Evolutionary conservation across 2,797 vertebrate species (phyloP), one percentile per base, ranked within the genome.

Genomic region (Phrynocephalus guinanensis): DNA sequence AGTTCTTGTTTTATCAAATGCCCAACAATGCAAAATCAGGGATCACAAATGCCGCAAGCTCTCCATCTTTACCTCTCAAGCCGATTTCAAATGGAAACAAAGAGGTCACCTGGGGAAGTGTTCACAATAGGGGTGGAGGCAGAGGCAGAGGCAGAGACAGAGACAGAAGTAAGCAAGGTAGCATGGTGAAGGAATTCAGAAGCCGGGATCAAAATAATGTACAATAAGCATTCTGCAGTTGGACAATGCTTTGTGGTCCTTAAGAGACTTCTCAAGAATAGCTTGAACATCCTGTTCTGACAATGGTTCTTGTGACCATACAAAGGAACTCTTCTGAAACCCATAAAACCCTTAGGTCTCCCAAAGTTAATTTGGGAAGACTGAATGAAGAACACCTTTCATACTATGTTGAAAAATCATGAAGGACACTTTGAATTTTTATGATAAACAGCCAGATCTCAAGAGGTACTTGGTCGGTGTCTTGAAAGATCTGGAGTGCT

Each of bases 401-500:
- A 75, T 44, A 24, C 75, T 2, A 60, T 76, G 77, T 84, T 85
- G 44, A 90, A 87, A 82, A 84, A 79, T 26, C 63, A 4, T 0
- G 66, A 48, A 33, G 33, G 24, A 28, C 24, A 1, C 56, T 44
- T 80, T 88, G 82, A 83, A 30, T 86, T 86, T 71, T 81, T 79
- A 68, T 79, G 60, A 50, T 71, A 22, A 88, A 87, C 83, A 91
- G 90, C 87, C 87, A 88, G 86, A 79, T 38, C 88, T 94, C 88
- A 72, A 92, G 91, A 85, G 91, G 76, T 72, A 56, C 33, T 76
- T 82, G 92, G 13, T 78, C 83, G 92, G 13, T 79, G 81, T 68
- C 76, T 78, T 85, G 52, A 71, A 72, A 82, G 91, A 91, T 85
- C 87, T 90, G 88, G 82, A 89, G 79, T 91, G 86, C 80, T 86